Conservation (phyloP, 1,140 invertebrate species). For the Maconellicoccus hirsutus region DNA sequence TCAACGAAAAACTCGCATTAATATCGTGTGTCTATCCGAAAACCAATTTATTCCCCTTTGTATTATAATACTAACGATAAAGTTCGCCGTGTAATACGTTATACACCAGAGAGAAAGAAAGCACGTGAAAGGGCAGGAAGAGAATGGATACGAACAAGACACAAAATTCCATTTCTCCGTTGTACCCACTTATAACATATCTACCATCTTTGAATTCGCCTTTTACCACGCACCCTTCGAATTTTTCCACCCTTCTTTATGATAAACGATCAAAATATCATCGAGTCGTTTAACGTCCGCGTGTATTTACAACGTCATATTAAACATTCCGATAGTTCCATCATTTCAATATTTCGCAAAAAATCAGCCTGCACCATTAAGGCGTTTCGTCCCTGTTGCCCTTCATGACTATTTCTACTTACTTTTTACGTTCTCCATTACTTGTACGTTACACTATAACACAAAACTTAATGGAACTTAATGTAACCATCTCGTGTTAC, state of each 20-base stretch:
- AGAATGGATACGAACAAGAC: background rate
- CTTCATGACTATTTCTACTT: too few species aligned
- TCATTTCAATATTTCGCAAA: background rate
- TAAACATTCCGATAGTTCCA: slow-evolving; percentile 8
- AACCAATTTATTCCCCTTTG: slow-evolving; percentile 8
- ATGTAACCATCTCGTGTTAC: background rate
- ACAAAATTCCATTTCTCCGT: background rate
- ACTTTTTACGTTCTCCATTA: too few species aligned
- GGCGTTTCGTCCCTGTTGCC: too few species aligned
- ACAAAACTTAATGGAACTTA: slow-evolving; percentile 7
- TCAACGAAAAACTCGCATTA: background rate
- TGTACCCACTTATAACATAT: background rate
- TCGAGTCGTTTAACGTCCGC: background rate
- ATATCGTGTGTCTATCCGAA: background rate
- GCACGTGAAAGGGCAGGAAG: background rate
- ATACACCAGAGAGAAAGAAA: too few species aligned
- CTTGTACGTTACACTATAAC: background rate
- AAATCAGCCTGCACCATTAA: too few species aligned
- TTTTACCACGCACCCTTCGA: background rate
- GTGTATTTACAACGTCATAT: slow-evolving; percentile 5
- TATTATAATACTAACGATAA: background rate
- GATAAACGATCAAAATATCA: slow-evolving; percentile 9
- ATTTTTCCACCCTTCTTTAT: background rate
- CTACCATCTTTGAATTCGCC: background rate
- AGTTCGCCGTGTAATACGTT: background rate